Evolutionary conservation across 2,797 vertebrate genomes (phyloP).

Genomic region (Mus caroli): DNA sequence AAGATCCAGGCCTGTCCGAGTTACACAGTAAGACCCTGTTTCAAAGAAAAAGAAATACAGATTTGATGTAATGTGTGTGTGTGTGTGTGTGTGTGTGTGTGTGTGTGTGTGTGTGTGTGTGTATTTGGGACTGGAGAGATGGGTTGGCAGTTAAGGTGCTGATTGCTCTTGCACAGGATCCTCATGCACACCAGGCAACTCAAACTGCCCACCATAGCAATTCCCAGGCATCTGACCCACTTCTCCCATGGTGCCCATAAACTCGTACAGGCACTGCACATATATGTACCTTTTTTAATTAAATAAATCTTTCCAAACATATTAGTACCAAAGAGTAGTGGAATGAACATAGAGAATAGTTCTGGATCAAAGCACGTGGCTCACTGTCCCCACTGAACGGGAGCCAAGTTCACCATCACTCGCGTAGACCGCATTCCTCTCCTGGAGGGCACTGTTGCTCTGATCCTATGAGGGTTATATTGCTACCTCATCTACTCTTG

Average conservation of each 20-base stretch:
- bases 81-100: too few species aligned
- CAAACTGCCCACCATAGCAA: not conserved
- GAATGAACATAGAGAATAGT: not conserved
- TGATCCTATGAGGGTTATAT: not conserved
- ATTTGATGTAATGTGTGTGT: not conserved
- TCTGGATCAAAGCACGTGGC: not conserved
- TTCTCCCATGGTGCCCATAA: not conserved
- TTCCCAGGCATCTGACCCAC: not conserved
- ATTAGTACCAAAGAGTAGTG: not conserved
- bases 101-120: too few species aligned
- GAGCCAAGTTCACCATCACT: not conserved
- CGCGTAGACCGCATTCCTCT: not conserved
- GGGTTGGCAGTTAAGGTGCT: not conserved
- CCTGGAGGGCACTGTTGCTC: not conserved
- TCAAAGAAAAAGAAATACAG: not conserved
- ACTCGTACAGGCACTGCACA: not conserved
- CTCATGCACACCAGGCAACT: not conserved
- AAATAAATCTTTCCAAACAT: not conserved
- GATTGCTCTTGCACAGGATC: not conserved
- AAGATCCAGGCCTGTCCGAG: not conserved
- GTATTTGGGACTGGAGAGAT: not conserved
- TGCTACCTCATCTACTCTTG: not conserved
- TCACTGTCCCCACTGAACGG: not conserved
- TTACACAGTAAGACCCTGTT: not conserved
- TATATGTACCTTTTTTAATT: not conserved